phyloP scores from a whole-genome alignment of 92 coral and sea anemone species.

The Porites lobata region DNA sequence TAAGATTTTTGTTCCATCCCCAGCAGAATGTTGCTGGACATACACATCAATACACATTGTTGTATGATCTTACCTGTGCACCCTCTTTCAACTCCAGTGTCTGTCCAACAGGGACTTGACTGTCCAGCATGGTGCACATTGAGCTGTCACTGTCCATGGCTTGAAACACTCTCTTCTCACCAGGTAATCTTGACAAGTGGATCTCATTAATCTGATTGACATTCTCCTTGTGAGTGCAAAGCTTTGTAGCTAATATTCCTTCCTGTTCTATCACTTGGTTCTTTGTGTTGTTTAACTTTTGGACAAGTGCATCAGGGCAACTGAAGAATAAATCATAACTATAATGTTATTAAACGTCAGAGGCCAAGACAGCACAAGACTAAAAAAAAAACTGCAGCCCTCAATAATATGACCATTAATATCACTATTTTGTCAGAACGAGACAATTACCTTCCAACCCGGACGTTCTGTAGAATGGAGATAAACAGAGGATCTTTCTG shows the following conservation, averaged over 20 bases:
- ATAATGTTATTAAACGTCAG: too few relatives aligned
- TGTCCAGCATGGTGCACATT: slow-evolving; percentile 72
- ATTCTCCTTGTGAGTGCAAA: slow-evolving; percentile 97
- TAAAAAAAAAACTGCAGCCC: too few relatives aligned
- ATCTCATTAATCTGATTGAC: slow-evolving; percentile 96
- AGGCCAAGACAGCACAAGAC: too few relatives aligned
- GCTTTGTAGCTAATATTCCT: slow-evolving; percentile 92
- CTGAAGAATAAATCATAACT: slow-evolving; percentile 40
- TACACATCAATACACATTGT: too few relatives aligned
- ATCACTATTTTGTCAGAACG: neutral
- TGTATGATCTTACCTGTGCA: slow-evolving; percentile 78
- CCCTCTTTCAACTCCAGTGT: slow-evolving; percentile 90
- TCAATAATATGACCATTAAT: neutral
- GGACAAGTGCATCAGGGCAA: slow-evolving; percentile 82
- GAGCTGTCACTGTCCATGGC: slow-evolving; percentile 91
- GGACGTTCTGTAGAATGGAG: slow-evolving; percentile 90
- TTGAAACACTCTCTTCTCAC: slow-evolving; percentile 72
- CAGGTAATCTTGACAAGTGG: slow-evolving; percentile 80
- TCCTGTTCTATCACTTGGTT: slow-evolving; percentile 78
- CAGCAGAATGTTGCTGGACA: too few relatives aligned
- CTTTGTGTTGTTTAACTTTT: slow-evolving; percentile 80
- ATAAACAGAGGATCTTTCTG: slow-evolving; percentile 93
- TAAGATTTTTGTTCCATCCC: too few relatives aligned
- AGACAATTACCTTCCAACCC: slow-evolving; percentile 91
- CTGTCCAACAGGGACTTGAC: slow-evolving; percentile 87